Evolutionary conservation across 2,888 invertebrate species (phyloP), one percentile per base, ranked within the genome.

Genomic region (Noctua fimbriata): DNA sequence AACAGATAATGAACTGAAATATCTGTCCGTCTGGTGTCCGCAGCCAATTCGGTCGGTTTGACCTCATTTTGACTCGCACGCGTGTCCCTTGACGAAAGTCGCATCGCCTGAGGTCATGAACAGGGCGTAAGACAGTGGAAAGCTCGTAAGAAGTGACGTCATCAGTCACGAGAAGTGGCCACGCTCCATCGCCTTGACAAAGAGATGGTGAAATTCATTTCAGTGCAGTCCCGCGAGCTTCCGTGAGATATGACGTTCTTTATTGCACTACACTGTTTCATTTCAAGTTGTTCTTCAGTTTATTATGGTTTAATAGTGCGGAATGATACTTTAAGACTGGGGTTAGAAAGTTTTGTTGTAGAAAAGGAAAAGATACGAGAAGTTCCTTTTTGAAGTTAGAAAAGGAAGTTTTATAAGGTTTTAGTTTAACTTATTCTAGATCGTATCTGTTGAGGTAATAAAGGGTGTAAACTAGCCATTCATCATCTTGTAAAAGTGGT

Each of bases 231-330:
- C 85, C 88, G 77, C 82, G 79, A 78, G 84, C 76, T 85, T 81
- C 76, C 76, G 75, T 88, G 89, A 88, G 89, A 90, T 91, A 91
- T 90, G 90, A 90, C 85, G 85, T 91, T 84, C 89, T 91, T 91
- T 91, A 91, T 91, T 90, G 81, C 89, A 81, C 79, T 87, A 88
- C 87, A 86, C 85, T 83, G 84, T 89, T 88, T 88, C 86, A 90
- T 90, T 90, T 87, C 81, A 87, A 89, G 89, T 89, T 90, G 81
- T 82, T 89, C 84, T 84, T 82, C 77, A 83, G 86, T 89, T 82
- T 87, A 88, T 88, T 88, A 88, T 82, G 72, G 87, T 87, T 87
- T 89, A 89, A 89, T 88, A 88, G 89, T 73, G 79, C 71, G 85
- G 81, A 87, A 87, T 87, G 78, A 84, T 87, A 81, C 77, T 87